phyloP scores from a whole-genome alignment of 2,113 vertebrate species.

The Hassar affinis region DNA sequence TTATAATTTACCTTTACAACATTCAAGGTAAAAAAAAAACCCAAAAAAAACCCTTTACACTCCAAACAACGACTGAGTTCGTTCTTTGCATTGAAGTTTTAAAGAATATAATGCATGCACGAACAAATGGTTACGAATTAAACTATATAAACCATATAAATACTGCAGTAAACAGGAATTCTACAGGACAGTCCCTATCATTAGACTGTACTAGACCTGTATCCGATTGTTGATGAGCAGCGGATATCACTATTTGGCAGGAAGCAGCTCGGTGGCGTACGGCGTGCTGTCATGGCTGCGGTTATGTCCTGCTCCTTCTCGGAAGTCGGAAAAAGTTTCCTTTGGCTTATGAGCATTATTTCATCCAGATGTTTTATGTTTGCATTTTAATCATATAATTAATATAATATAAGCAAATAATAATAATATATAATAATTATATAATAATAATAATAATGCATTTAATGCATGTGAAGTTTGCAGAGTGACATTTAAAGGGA shows the following conservation, averaged over 20 bases:
- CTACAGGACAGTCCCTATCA: background rate
- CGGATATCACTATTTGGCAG: slow-evolving; percentile 71
- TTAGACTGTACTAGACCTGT: background rate
- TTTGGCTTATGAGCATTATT: background rate
- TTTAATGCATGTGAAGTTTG: too few relatives aligned
- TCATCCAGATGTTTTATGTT: too few relatives aligned
- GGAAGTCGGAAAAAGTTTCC: background rate
- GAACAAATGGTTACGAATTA: background rate
- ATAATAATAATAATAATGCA: too few relatives aligned
- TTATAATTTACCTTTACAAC: background rate
- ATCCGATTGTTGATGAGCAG: slow-evolving; percentile 3
- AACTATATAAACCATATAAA: background rate
- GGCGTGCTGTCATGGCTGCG: background rate
- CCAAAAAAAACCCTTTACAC: background rate
- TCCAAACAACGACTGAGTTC: background rate
- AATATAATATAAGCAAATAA: too few relatives aligned
- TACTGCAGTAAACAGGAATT: too few relatives aligned
- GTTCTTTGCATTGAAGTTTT: background rate
- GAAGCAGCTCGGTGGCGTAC: slow-evolving; percentile 57
- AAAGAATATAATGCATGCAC: background rate
- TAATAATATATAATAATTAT: too few relatives aligned
- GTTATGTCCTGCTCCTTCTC: background rate
- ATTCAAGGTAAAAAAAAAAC: background rate
- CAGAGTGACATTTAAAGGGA: too few relatives aligned
- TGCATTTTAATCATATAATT: too few relatives aligned